Evolutionary conservation across 23 tunicate genomes (phyloP).

Genomic region (Corella eumyota): DNA sequence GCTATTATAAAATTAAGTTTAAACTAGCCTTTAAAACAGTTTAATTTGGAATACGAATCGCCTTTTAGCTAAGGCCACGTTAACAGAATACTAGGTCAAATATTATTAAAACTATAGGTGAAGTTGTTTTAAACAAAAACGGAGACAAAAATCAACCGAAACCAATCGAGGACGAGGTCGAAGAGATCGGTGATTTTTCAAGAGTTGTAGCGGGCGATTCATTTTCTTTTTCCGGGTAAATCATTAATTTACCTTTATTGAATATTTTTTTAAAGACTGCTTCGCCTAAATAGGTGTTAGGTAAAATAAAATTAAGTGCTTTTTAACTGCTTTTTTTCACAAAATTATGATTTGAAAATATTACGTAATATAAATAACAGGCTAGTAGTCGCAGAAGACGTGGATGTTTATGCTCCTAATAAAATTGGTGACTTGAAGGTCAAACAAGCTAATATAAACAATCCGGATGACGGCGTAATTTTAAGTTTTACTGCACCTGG

Average conservation of each 20-base stretch:
- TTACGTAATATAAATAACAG: too few relatives aligned
- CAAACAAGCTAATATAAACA: neutral
- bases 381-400: neutral
- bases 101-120: too few relatives aligned
- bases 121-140: conserved; percentile 2
- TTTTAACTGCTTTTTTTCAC: too few relatives aligned
- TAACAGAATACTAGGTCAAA: too few relatives aligned
- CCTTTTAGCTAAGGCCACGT: too few relatives aligned
- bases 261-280: too few relatives aligned
- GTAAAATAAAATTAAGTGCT: too few relatives aligned
- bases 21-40: too few relatives aligned
- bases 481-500: conserved; percentile 11
- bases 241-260: too few relatives aligned
- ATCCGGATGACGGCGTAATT: neutral
- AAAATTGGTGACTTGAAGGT: conserved; percentile 1
- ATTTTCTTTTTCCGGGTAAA: conserved; percentile 15
- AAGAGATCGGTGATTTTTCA: conserved; percentile 10
- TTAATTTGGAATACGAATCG: too few relatives aligned
- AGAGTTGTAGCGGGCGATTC: conserved; percentile 11
- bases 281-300: too few relatives aligned
- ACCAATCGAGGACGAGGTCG: neutral
- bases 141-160: conserved; percentile 2
- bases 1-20: too few relatives aligned
- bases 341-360: neutral
- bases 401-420: conserved; percentile 5